These are phyloP conservation scores for Gortyna flavago DNA, from an alignment of 2,888 invertebrate genomes.

Conservation along the genomic window DNA sequence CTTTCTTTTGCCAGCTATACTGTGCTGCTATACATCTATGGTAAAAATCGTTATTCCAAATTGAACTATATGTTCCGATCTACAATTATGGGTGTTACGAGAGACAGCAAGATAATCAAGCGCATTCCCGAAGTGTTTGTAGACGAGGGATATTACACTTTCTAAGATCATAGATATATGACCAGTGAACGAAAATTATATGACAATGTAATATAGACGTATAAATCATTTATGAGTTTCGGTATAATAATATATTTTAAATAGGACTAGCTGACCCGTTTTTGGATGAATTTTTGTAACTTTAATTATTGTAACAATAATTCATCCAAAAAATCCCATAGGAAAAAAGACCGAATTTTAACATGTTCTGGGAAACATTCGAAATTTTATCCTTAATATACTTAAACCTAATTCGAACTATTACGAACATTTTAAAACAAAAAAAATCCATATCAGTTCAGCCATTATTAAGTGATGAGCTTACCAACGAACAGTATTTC, in stretches of 20 bases:
- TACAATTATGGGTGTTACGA: slow-evolving; percentile 10
- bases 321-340: background rate
- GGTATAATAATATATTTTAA: background rate
- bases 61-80: background rate
- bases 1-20: background rate
- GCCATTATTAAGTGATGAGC: background rate
- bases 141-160: background rate
- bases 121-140: slow-evolving; percentile 5
- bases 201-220: background rate
- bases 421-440: background rate
- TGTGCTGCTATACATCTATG: background rate
- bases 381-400: no score
- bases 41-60: background rate
- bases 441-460: background rate
- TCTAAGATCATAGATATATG: background rate
- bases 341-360: background rate
- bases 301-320: no score
- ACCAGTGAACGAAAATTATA: no score
- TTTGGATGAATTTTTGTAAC: no score
- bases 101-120: slow-evolving; percentile 9
- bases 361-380: no score
- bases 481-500: background rate
- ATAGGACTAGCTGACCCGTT: background rate
- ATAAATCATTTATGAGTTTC: background rate
- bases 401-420: background rate